Percentiles rank a stretch among this genome's conserved stretches.
Evolutionary conservation across 2,888 invertebrate species (phyloP).

Genomic region (Lycocerus yunnanus): DNA sequence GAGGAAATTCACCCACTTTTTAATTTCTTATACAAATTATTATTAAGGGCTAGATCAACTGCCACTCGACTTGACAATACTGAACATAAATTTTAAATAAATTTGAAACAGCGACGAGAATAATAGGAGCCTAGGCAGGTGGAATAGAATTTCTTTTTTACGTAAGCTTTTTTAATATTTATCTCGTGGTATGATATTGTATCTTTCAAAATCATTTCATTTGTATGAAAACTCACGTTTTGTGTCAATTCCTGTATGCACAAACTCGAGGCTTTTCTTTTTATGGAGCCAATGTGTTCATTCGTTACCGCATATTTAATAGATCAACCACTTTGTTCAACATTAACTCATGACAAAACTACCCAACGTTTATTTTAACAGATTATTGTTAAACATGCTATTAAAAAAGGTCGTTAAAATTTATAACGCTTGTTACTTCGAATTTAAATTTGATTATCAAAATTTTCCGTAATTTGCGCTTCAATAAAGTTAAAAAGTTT

Average conservation of each 20-base stretch:
- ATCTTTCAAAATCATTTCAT: neutral
- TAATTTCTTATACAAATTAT: no score
- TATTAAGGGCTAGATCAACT: no score
- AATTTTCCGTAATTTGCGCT: neutral
- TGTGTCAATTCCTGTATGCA: neutral
- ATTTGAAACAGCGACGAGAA: no score
- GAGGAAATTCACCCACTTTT: no score
- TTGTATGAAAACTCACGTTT: neutral
- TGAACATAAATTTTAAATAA: no score
- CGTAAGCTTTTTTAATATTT: neutral
- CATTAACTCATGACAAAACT: neutral
- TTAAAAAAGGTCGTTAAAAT: neutral
- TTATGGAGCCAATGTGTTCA: neutral
- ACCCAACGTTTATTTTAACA: neutral
- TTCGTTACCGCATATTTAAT: neutral
- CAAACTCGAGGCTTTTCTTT: neutral
- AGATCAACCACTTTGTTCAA: neutral
- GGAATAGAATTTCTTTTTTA: neutral
- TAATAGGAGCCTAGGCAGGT: no score
- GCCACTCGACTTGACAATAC: no score
- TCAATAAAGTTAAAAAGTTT: neutral
- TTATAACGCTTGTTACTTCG: neutral
- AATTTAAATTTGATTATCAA: neutral
- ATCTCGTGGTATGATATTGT: neutral
- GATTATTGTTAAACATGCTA: neutral